Evolutionary conservation across 2,888 invertebrate species (phyloP).

Genomic region (Poecilobothrus nobilitatus): DNA sequence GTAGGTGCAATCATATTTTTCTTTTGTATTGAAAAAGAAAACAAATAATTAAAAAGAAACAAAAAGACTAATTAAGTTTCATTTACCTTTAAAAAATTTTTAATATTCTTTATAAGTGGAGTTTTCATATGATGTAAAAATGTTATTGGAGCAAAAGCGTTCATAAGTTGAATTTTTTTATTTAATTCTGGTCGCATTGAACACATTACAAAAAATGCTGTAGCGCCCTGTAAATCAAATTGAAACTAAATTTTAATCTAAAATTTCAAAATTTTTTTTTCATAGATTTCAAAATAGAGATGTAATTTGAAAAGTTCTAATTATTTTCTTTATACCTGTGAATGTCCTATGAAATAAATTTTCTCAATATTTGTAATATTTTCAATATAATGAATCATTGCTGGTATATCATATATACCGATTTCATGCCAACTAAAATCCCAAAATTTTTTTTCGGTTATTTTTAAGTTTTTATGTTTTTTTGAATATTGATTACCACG

Average conservation of each 20-base stretch:
- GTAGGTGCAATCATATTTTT: too few species aligned
- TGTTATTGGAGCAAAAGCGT: conserved; percentile 62
- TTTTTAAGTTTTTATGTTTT: conserved; percentile 37
- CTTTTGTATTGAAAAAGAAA: too few species aligned
- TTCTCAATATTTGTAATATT: conserved; percentile 44
- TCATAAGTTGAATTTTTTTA: conserved; percentile 55
- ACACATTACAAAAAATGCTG: conserved; percentile 59
- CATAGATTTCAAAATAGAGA: too few species aligned
- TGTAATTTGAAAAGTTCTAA: neutral
- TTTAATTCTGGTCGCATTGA: conserved; percentile 58
- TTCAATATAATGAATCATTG: conserved; percentile 65
- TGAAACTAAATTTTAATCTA: neutral
- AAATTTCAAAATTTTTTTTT: too few species aligned
- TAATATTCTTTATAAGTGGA: conserved; percentile 38
- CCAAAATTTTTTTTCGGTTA: conserved; percentile 51
- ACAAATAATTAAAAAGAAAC: too few species aligned
- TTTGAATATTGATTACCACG: conserved; percentile 42
- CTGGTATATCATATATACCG: conserved; percentile 69
- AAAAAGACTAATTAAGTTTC: neutral
- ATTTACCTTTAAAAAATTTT: conserved; percentile 36
- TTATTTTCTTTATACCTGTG: conserved; percentile 47
- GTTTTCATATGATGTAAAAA: conserved; percentile 44
- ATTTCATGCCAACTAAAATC: conserved; percentile 79
- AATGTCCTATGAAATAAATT: conserved; percentile 57
- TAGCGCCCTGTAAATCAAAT: conserved; percentile 52